Percentiles rank a stretch among this genome's conserved stretches.
These are phyloP conservation scores for Lordiphosa andalusiaca DNA, from an alignment of 2,888 invertebrate species.

Conservation along the genomic window DNA sequence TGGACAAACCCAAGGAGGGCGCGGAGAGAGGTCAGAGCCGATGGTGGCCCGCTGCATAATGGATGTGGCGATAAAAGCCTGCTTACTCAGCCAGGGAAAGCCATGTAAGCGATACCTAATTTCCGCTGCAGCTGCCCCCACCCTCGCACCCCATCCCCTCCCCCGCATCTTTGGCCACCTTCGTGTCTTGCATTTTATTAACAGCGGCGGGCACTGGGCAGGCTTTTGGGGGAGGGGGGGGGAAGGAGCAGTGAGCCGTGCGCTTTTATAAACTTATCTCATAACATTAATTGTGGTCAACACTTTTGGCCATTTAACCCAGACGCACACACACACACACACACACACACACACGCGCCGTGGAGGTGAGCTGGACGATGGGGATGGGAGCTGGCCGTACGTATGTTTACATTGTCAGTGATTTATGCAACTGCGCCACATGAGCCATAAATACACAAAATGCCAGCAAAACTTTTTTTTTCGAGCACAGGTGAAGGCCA, in stretches of 20 bases:
- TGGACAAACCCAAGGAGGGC: slow-evolving; percentile 18
- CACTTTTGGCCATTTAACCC: slow-evolving; percentile 71
- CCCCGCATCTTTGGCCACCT: background rate
- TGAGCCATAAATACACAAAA: slow-evolving; percentile 78
- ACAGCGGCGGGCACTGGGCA: slow-evolving; percentile 24
- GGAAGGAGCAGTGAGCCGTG: slow-evolving; percentile 48
- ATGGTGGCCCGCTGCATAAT: slow-evolving; percentile 58
- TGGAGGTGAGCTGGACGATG: background rate
- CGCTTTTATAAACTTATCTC: slow-evolving; percentile 76
- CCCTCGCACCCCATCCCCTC: background rate
- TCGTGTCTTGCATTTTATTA: slow-evolving; percentile 68
- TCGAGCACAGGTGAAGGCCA: too few species aligned
- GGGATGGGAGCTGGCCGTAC: slow-evolving; percentile 13
- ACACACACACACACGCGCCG: slow-evolving; percentile 36
- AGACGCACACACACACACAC: slow-evolving; percentile 38
- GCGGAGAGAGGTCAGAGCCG: slow-evolving; percentile 27
- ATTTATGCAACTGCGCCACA: slow-evolving; percentile 78
- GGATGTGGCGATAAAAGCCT: slow-evolving; percentile 49
- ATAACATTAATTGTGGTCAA: slow-evolving; percentile 80
- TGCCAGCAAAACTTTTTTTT: slow-evolving; percentile 52
- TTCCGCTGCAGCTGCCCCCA: slow-evolving; percentile 48
- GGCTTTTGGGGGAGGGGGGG: too few species aligned
- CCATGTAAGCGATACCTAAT: slow-evolving; percentile 74
- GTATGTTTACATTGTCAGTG: slow-evolving; percentile 76
- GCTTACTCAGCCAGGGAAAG: slow-evolving; percentile 25